Evolutionary conservation across 2,888 invertebrate species (phyloP).

Genomic region (Meteorus cinctellus): DNA sequence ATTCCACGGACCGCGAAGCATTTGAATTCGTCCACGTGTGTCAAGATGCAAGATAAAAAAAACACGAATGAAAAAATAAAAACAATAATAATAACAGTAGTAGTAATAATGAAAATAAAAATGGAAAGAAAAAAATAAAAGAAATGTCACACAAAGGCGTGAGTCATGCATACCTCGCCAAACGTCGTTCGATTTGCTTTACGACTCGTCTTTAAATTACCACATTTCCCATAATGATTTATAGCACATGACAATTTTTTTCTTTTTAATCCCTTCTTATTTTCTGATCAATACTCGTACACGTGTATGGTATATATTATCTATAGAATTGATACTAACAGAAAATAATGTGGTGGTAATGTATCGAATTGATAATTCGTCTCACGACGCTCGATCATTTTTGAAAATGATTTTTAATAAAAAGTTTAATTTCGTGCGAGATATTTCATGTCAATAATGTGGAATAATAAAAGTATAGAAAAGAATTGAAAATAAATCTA

Average conservation of each 20-base stretch:
- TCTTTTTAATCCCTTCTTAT: background rate
- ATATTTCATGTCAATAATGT: no score
- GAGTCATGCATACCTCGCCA: conserved; percentile 26
- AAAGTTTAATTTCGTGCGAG: no score
- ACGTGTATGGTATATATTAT: no score
- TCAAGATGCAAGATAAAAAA: conserved; percentile 25
- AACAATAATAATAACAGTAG: background rate
- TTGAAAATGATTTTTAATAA: no score
- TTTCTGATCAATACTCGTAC: background rate
- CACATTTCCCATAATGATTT: conserved; percentile 26
- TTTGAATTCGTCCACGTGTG: conserved; percentile 9
- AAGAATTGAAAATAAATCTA: background rate
- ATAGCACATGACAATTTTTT: conserved; percentile 3
- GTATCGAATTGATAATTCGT: no score
- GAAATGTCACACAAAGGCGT: conserved; percentile 26
- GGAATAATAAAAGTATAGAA: no score
- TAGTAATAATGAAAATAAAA: conserved; percentile 13
- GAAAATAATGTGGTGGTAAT: no score
- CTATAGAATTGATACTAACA: no score
- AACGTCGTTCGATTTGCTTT: conserved; percentile 17
- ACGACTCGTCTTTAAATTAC: conserved; percentile 17
- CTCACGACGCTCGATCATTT: no score
- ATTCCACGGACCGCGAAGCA: conserved; percentile 36
- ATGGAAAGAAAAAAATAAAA: conserved; percentile 22
- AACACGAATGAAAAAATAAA: conserved; percentile 19